Evolutionary conservation across 1,140 invertebrate species (phyloP).

Genomic region (Eueides isabella): DNA sequence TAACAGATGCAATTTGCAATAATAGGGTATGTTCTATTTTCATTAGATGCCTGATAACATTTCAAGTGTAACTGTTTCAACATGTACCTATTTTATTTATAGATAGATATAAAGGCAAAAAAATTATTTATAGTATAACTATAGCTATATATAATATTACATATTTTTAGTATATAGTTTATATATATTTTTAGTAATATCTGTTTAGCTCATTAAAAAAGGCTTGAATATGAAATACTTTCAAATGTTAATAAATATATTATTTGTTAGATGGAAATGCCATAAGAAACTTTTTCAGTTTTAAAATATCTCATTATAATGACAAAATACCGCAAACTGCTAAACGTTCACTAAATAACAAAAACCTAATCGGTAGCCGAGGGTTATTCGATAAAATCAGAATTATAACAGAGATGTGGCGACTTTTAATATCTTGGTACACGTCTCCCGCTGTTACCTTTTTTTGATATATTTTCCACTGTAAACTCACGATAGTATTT

Average conservation of each 20-base stretch:
- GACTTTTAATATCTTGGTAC: constrained; percentile 46
- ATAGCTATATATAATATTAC: too few species aligned
- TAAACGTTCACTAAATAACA: constrained; percentile 12
- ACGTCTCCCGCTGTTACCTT: constrained; percentile 43
- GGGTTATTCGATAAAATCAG: constrained; percentile 35
- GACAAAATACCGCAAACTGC: background rate
- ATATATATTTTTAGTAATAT: constrained; percentile 8
- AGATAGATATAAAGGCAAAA: too few species aligned
- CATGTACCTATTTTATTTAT: too few species aligned
- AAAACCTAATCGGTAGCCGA: constrained; percentile 35
- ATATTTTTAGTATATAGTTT: too few species aligned
- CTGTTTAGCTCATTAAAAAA: background rate
- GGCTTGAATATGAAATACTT: background rate
- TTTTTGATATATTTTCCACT: constrained; percentile 10
- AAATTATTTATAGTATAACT: too few species aligned
- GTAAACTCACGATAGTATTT: background rate
- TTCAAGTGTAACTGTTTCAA: too few species aligned
- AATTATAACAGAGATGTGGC: constrained; percentile 62
- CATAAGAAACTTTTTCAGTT: background rate
- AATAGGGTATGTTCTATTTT: background rate
- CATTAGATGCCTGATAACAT: too few species aligned
- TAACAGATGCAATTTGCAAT: too few species aligned
- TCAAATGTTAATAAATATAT: background rate
- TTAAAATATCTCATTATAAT: background rate
- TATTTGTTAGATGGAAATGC: background rate